Base-by-base conservation (phyloP, 2,113 vertebrate species). In the Lucifuga dentata region DNA sequence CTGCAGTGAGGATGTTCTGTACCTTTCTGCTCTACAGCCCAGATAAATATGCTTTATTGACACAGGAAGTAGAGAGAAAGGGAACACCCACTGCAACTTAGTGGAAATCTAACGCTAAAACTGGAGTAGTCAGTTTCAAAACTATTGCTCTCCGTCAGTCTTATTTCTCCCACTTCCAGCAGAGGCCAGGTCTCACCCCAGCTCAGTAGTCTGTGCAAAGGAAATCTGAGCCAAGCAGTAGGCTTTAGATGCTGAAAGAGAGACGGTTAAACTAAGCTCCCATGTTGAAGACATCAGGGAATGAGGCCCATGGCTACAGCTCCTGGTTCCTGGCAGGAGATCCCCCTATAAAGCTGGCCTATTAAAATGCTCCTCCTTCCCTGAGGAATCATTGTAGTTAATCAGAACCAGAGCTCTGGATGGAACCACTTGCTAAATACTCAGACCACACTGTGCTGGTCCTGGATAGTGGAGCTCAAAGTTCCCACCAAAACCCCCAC, bases 361-460 rank as follows among this genome's bases (percentile, higher is more conserved):
- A 84, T 85, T 85, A 83, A 88, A 86, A 60, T 2, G 41, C 76
- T 82, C 77, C 86, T 78, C 73, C 63, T 52, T 78, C 77, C 73
- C 73, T 5, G n/a, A 52, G 73, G 78, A 83, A 59, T 73, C 72
- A 39, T 43, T 19, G 41, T 39, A 82, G 73, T 69, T 89, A 85
- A 90, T 86, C 85, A 84, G 74, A 90, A 89, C 60, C 88, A 90
- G 89, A 86, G 43, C 20, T 55, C 43, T 68, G 74, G 70, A 65
- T 81, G 67, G 68, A 81, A 74, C 68, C 63, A 1, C 83, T 85
- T 55, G 35, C 61, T 73, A 68, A 84, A 74, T 3, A 6, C 71
- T 70, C 24, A 39, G 51, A 86, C 72, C 69, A 41, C 73, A 64
- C 53, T 63, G 45, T 3, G 26, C 70, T 68, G 50, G 55, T 72